Conservation (phyloP, 2,797 vertebrate species). For the Urophycis tenuis region DNA sequence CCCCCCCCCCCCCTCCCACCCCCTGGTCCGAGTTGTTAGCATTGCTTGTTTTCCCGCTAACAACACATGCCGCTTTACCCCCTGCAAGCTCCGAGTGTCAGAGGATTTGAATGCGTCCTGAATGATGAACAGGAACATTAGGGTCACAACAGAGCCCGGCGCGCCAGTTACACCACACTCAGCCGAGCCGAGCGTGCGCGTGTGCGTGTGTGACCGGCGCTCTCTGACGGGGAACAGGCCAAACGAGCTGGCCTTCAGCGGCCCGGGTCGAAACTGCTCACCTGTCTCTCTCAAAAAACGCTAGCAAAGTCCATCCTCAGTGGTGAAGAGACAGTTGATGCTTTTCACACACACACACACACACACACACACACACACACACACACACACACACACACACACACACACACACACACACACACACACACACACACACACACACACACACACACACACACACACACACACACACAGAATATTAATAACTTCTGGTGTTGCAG, state of each 20-base stretch:
- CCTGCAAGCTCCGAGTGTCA: constrained; percentile 35
- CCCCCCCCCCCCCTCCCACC: neutral
- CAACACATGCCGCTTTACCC: constrained; percentile 31
- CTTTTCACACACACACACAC: neutral
- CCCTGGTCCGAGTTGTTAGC: constrained; percentile 36
- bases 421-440: neutral
- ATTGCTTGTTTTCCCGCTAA: constrained; percentile 37
- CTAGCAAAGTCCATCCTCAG: constrained; percentile 4
- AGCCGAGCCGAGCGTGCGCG: no score
- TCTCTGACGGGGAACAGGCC: constrained; percentile 15
- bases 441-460: no score
- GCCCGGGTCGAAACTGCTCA: constrained; percentile 1
- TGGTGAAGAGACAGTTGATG: constrained; percentile 16
- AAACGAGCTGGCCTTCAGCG: neutral
- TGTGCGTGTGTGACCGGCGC: constrained; percentile 18
- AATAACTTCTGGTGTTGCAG: constrained; percentile 14
- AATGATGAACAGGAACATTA: constrained; percentile 27
- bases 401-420: neutral
- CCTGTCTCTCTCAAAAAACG: constrained; percentile 8
- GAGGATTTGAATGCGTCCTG: constrained; percentile 36
- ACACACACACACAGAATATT: neutral
- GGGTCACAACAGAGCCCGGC: constrained; percentile 13
- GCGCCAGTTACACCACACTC: neutral
- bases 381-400: neutral
- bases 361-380: neutral